A percentile compares a stretch with the other conserved stretches of the same genome.
Evolutionary conservation across 2,113 vertebrate genomes (phyloP).

Genomic region (Micronycteris hirsuta): DNA sequence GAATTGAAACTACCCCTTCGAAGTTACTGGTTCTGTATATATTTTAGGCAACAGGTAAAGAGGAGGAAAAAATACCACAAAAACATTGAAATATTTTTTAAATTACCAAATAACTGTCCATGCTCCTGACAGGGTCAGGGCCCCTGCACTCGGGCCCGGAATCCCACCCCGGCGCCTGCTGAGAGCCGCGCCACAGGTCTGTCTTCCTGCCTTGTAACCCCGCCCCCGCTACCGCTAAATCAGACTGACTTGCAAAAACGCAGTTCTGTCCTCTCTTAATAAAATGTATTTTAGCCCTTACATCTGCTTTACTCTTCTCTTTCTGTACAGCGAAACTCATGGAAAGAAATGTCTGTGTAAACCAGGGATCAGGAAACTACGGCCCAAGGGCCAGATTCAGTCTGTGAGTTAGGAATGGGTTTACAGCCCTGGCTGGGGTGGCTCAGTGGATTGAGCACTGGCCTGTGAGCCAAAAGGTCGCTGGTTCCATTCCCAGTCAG

Average conservation of each 20-base stretch:
- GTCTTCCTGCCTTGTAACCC: neutral
- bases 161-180: neutral
- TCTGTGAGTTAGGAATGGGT: neutral
- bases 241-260: neutral
- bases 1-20: slow-evolving; percentile 15
- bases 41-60: neutral
- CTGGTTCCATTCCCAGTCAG: neutral
- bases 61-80: neutral
- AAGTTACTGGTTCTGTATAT: neutral
- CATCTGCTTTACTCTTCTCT: neutral
- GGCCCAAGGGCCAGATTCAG: neutral
- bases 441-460: too few species aligned
- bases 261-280: neutral
- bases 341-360: neutral
- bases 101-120: neutral
- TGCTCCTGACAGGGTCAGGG: neutral
- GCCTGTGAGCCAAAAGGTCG: too few species aligned
- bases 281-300: neutral
- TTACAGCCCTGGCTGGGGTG: neutral
- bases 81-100: neutral
- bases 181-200: neutral
- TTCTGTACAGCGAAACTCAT: neutral
- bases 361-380: neutral
- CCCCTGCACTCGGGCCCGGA: neutral
- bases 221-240: neutral